These are phyloP conservation scores for Serilophus lunatus DNA, from an alignment of 2,113 vertebrate species.

Conservation along the genomic window DNA sequence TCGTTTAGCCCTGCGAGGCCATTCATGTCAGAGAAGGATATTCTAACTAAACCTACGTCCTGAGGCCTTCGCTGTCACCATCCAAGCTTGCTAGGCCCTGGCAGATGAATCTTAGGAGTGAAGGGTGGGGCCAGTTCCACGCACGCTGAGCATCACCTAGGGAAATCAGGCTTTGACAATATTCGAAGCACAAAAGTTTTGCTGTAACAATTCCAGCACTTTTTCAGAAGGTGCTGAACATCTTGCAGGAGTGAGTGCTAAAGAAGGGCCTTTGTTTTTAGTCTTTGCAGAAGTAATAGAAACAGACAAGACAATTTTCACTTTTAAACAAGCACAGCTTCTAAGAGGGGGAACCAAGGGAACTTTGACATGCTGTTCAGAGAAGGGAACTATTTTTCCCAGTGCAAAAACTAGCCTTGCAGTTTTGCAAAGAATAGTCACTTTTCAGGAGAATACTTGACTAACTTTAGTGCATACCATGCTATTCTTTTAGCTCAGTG, in stretches of 20 bases:
- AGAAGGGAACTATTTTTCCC: background rate
- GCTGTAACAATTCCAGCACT: background rate
- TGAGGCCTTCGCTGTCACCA: too few species aligned
- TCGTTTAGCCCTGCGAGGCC: too few species aligned
- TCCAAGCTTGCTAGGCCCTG: too few species aligned
- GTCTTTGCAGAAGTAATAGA: background rate
- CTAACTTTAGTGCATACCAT: background rate
- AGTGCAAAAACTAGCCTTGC: background rate
- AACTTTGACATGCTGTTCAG: background rate
- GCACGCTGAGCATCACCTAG: too few species aligned
- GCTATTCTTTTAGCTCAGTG: slow-evolving; percentile 17
- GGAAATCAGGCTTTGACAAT: background rate
- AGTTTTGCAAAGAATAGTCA: background rate
- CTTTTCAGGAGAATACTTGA: background rate
- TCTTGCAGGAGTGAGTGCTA: background rate
- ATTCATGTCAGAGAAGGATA: too few species aligned
- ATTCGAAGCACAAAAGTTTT: background rate
- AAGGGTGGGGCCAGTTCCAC: too few species aligned
- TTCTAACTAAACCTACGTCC: too few species aligned
- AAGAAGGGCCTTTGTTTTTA: background rate
- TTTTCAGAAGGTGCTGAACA: background rate
- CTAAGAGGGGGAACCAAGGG: background rate
- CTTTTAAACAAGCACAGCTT: background rate
- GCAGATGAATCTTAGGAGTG: too few species aligned
- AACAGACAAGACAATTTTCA: background rate